A percentile compares a stretch with the other conserved stretches of the same genome.
Conservation (phyloP, 2,888 invertebrate genomes). For the Phymatocera aterrima region DNA sequence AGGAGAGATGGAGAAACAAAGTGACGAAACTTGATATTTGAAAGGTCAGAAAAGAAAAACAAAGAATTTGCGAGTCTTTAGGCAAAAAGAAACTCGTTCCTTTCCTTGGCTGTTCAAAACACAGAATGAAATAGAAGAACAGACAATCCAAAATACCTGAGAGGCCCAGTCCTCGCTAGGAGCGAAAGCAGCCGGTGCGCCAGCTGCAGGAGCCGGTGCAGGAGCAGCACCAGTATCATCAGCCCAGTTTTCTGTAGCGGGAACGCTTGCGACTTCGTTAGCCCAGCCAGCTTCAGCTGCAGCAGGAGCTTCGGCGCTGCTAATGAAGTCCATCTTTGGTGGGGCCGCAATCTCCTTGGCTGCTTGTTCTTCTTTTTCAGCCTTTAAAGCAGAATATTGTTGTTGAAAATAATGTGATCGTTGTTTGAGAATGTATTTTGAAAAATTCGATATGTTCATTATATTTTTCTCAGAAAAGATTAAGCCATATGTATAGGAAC, state of each 20-base stretch:
- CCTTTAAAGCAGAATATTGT: conserved; percentile 72
- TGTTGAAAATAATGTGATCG: conserved; percentile 33
- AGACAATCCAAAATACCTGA: conserved; percentile 63
- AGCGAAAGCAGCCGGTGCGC: conserved; percentile 66
- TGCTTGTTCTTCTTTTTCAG: conserved; percentile 96
- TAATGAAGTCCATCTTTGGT: conserved; percentile 74
- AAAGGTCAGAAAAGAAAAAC: too few species aligned
- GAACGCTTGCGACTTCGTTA: conserved; percentile 74
- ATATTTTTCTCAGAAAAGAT: conserved; percentile 63
- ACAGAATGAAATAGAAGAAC: neutral
- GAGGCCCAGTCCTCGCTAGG: conserved; percentile 72
- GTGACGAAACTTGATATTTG: too few species aligned
- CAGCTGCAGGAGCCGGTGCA: conserved; percentile 66
- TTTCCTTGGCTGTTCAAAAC: neutral
- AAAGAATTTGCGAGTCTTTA: too few species aligned
- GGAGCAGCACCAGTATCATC: conserved; percentile 74
- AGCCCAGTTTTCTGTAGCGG: conserved; percentile 76
- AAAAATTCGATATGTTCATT: neutral
- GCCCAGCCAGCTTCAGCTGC: conserved; percentile 79
- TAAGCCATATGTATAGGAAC: conserved; percentile 65
- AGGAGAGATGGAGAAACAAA: too few species aligned
- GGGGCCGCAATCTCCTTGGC: conserved; percentile 85
- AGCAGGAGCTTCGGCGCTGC: conserved; percentile 67
- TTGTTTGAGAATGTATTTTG: too few species aligned
- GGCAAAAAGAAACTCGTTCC: too few species aligned